Evolutionary conservation across 2,113 vertebrate genomes (phyloP), one percentile per base, ranked within the genome.

Genomic region (Brienomyrus brachyistius): DNA sequence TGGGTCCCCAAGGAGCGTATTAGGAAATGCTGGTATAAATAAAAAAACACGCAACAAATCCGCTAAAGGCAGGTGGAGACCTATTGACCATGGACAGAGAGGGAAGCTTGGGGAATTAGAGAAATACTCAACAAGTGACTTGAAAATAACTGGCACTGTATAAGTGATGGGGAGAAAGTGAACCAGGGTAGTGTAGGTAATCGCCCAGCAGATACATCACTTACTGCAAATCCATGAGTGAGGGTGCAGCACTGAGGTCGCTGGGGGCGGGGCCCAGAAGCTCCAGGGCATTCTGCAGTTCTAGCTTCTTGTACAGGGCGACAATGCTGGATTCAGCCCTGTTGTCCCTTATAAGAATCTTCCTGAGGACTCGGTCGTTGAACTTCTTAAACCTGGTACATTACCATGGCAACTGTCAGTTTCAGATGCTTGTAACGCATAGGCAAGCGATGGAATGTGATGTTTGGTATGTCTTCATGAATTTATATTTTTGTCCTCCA

Each of bases 221-320:
- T 92, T 96, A 99, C 98, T 93, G 93, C 27, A 93, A 91, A 0
- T 95, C 92, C 35, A 91, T 1, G 2, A 95, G n/a, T 40, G 97
- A 96, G 1, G 94, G 86, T 54, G 94, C 89, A 5, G 96, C 93
- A 1, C 92, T 96, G 66, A 97, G 94, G 91, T 95, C 94, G 11
- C 96, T 96, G 0, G 95, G 66, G 56, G 94, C 96, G 0, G 94
- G 95, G 90, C 98, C 98, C 56, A 97, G 96, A 95, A 99, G 96
- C 94, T 98, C 97, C 4, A 99, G 96, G 50, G 97, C 97, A 89
- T 97, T 95, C 92, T 98, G 99, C 93, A 99, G 95, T 93, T 99
- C 98, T 92, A 99, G 95, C 92, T 98, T 99, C 93, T 99, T 98
- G 92, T 99, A 99, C 86, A 99, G 91, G 3, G 97, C 96, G 88